These are phyloP conservation scores for Spondyliosoma cantharus DNA, from an alignment of 2,797 vertebrate genomes.

Conservation along the genomic window DNA sequence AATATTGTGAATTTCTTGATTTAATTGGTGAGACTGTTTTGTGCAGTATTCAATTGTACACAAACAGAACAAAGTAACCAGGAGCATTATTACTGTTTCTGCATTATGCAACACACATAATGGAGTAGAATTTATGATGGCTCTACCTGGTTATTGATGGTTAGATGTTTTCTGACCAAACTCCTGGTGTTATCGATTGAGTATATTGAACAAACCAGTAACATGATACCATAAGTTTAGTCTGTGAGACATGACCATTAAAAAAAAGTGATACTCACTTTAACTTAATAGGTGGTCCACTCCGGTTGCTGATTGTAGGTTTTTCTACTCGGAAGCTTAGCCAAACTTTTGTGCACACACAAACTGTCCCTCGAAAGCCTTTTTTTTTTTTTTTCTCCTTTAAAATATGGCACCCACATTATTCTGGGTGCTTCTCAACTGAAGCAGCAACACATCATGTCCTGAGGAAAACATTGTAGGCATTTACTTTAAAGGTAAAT, in stretches of 20 bases:
- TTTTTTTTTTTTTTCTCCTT: not conserved
- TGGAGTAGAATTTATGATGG: not conserved
- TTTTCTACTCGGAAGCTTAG: not conserved
- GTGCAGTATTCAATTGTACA: not conserved
- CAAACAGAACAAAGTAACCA: not conserved
- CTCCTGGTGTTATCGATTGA: not conserved
- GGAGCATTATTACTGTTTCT: not conserved
- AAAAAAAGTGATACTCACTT: not conserved
- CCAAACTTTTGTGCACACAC: too few relatives aligned
- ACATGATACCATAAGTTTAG: not conserved
- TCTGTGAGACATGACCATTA: not conserved
- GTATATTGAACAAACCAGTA: not conserved
- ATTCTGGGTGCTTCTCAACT: not conserved
- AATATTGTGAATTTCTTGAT: not conserved
- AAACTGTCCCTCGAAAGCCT: not conserved
- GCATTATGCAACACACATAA: not conserved
- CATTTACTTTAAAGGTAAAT: not conserved
- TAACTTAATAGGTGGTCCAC: not conserved
- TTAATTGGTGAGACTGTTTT: not conserved
- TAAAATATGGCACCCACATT: not conserved
- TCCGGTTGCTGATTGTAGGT: not conserved
- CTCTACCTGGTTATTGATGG: not conserved
- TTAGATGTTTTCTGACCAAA: not conserved
- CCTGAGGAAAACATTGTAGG: not conserved
- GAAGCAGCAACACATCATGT: not conserved